Evolutionary conservation across 2,113 vertebrate genomes (phyloP).

Genomic region (Paramormyrops kingsleyae): DNA sequence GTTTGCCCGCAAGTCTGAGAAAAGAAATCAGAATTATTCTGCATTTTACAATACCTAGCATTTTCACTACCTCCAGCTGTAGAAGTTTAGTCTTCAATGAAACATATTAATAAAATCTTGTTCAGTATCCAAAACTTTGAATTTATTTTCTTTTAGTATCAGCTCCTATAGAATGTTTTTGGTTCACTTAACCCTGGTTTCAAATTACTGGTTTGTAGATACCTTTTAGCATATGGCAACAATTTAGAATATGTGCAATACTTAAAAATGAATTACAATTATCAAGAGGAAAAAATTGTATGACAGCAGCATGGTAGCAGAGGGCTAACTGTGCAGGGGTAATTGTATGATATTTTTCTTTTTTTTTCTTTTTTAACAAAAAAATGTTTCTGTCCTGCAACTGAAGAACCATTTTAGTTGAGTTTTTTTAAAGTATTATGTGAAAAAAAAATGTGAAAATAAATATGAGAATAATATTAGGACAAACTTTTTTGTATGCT

Average conservation of each 20-base stretch:
- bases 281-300: slow-evolving; percentile 37
- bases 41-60: background rate
- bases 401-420: slow-evolving; percentile 1
- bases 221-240: slow-evolving; percentile 40
- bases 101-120: background rate
- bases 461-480: background rate
- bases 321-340: slow-evolving; percentile 17
- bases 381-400: background rate
- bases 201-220: background rate
- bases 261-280: slow-evolving; percentile 54
- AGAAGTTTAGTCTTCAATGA: background rate
- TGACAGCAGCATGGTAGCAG: slow-evolving; percentile 37
- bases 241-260: slow-evolving; percentile 64
- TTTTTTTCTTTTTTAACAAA: slow-evolving; percentile 9
- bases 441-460: background rate
- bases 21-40: background rate
- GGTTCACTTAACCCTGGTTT: background rate
- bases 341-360: slow-evolving; percentile 11
- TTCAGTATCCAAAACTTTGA: background rate
- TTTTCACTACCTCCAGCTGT: slow-evolving; percentile 30
- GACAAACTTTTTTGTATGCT: background rate
- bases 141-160: background rate
- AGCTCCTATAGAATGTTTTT: background rate
- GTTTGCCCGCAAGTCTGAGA: slow-evolving; percentile 37
- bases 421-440: background rate